phyloP scores from a whole-genome alignment of 2,888 invertebrate species.

The Xestia ashworthii region DNA sequence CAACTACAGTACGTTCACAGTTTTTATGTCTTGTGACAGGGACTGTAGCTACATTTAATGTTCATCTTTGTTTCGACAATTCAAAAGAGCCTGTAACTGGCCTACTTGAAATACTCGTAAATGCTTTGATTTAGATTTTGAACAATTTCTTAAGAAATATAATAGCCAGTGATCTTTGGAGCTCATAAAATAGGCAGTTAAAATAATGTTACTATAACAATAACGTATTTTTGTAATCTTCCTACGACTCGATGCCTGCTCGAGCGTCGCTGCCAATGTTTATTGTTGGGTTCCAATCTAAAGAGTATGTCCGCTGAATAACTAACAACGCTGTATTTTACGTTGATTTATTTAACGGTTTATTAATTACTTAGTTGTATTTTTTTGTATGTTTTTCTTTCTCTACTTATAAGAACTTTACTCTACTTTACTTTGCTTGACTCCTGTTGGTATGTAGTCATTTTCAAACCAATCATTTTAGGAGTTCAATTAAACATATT shows the following conservation, averaged over 20 bases:
- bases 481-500: background rate
- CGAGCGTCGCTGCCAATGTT: slow-evolving; percentile 33
- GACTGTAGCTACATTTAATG: no score
- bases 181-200: slow-evolving; percentile 12
- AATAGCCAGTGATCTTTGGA: background rate
- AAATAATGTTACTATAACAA: slow-evolving; percentile 14
- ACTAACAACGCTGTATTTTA: slow-evolving; percentile 37
- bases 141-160: background rate
- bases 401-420: background rate
- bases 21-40: no score
- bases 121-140: no score
- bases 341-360: slow-evolving; percentile 19
- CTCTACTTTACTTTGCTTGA: background rate
- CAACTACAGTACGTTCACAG: no score
- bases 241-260: slow-evolving; percentile 21
- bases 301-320: slow-evolving; percentile 42
- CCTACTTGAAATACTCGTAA: no score
- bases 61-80: no score
- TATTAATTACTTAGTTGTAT: slow-evolving; percentile 1
- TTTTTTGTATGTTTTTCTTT: background rate
- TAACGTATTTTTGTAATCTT: slow-evolving; percentile 45
- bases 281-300: slow-evolving; percentile 30
- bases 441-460: background rate
- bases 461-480: background rate
- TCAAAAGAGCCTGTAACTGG: no score